A percentile compares a stretch with the other conserved stretches of the same genome.
Evolutionary conservation across 2,113 vertebrate species (phyloP).

Genomic region (Chinchilla lanigera): DNA sequence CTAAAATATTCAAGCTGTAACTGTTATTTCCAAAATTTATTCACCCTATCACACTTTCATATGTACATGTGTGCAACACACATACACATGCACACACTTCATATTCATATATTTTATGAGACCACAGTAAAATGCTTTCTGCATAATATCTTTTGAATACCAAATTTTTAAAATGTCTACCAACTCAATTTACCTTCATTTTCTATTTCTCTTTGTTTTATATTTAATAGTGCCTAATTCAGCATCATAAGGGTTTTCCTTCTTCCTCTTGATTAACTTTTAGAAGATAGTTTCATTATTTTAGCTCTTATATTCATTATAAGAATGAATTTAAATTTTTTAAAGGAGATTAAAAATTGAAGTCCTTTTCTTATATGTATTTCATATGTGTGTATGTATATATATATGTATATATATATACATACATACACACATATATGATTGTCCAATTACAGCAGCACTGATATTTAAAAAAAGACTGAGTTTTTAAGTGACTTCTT

Average conservation of each 20-base stretch:
- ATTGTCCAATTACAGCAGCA: neutral
- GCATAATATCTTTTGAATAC: neutral
- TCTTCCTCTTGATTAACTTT: neutral
- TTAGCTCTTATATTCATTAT: neutral
- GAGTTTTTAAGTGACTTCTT: neutral
- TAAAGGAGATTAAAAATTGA: neutral
- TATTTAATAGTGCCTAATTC: neutral
- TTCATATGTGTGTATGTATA: too few species aligned
- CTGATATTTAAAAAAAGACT: neutral
- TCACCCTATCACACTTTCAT: neutral
- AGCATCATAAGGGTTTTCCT: neutral
- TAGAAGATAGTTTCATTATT: neutral
- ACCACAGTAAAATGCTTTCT: neutral
- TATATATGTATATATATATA: too few species aligned
- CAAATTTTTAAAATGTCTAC: neutral
- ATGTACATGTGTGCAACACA: too few species aligned
- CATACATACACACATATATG: too few species aligned
- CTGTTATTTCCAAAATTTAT: neutral
- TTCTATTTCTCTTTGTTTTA: neutral
- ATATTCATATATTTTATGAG: neutral
- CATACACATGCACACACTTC: rapidly evolving
- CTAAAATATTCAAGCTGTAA: neutral
- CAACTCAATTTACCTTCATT: neutral
- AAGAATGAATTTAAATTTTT: neutral
- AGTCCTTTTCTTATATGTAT: neutral